Conservation (phyloP, 2,888 invertebrate genomes). For the Petrolisthes cinctipes region DNA sequence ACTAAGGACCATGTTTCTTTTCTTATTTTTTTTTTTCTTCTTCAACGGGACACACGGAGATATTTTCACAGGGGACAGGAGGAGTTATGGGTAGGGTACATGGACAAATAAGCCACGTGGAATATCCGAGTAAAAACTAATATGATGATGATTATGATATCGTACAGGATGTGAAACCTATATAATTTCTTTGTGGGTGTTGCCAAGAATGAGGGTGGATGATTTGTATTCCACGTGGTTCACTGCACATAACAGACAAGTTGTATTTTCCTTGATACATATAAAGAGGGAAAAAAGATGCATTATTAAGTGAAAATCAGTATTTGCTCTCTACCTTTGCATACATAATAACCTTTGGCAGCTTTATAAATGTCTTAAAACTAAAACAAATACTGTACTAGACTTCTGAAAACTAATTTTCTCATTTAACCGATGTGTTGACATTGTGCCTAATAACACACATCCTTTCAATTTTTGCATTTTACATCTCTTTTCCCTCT, state of each 20-base stretch:
- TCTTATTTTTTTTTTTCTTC: neutral
- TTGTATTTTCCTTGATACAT: neutral
- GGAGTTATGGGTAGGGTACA: slow-evolving; percentile 25
- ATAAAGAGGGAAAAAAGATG: slow-evolving; percentile 33
- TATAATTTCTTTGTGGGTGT: neutral
- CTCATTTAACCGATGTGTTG: no score
- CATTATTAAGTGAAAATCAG: no score
- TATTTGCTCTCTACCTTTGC: no score
- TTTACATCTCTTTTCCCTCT: slow-evolving; percentile 28
- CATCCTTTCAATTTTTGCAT: neutral
- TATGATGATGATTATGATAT: no score
- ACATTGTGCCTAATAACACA: neutral
- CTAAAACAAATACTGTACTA: no score
- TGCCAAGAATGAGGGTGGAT: neutral
- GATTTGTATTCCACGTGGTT: slow-evolving; percentile 43
- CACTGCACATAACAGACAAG: neutral
- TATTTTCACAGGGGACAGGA: slow-evolving; percentile 29
- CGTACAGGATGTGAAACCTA: neutral
- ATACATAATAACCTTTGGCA: no score
- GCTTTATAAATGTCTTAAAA: no score
- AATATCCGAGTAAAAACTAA: slow-evolving; percentile 12
- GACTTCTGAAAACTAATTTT: no score
- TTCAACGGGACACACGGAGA: slow-evolving; percentile 39
- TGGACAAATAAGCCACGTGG: slow-evolving; percentile 41
- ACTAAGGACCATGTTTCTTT: slow-evolving; percentile 34